A percentile compares a stretch with the other conserved stretches of the same genome.
phyloP scores from a whole-genome alignment of 2,888 invertebrate species.

The Eudemis profundana region DNA sequence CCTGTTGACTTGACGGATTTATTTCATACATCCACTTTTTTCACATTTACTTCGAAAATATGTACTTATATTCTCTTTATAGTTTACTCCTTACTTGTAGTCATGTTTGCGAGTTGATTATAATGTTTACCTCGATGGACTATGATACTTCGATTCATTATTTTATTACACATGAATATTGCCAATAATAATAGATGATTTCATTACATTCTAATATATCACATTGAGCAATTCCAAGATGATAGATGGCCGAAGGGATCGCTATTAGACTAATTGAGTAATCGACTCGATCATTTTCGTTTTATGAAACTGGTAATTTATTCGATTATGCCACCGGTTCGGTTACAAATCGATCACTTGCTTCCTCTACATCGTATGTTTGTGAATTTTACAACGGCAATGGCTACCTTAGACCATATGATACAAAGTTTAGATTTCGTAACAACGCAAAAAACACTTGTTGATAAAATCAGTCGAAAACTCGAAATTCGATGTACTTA shows the following conservation, averaged over 20 bases:
- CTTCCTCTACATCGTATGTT: slow-evolving; percentile 1
- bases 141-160: background rate
- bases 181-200: background rate
- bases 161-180: background rate
- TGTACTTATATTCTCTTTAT: no score
- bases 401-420: background rate
- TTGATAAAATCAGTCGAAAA: slow-evolving; percentile 13
- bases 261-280: slow-evolving; percentile 29
- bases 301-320: slow-evolving; percentile 29
- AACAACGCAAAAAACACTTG: background rate
- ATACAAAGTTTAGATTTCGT: slow-evolving; percentile 10
- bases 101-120: background rate
- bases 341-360: background rate
- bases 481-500: slow-evolving; percentile 8
- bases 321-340: slow-evolving; percentile 25
- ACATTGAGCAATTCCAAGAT: slow-evolving; percentile 19
- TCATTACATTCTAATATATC: slow-evolving; percentile 6
- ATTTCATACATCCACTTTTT: no score
- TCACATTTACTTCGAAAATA: no score
- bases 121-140: background rate
- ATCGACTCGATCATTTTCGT: slow-evolving; percentile 28
- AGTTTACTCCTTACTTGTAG: no score
- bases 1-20: no score
- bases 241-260: slow-evolving; percentile 23
- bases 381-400: slow-evolving; percentile 1